phyloP scores from a whole-genome alignment of 2,888 invertebrate genomes.

The Erpobdella octoculata region DNA sequence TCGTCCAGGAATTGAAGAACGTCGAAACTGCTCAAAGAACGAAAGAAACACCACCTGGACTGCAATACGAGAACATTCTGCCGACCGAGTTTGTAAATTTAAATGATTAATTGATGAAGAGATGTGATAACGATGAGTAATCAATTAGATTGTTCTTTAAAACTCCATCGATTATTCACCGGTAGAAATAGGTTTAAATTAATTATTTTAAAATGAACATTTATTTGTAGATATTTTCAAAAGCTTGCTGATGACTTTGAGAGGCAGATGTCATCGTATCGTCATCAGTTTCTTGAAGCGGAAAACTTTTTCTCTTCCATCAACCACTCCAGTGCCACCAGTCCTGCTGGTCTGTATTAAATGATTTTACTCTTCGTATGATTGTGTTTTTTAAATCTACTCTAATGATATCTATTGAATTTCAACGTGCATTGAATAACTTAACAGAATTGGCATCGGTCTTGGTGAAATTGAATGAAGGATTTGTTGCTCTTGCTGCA shows the following conservation, averaged over 20 bases:
- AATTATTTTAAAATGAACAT: too few relatives aligned
- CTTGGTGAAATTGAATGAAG: constrained; percentile 74
- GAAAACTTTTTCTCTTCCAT: constrained; percentile 66
- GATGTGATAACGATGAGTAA: too few relatives aligned
- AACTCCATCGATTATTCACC: too few relatives aligned
- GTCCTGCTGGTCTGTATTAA: constrained; percentile 60
- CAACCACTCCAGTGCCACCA: constrained; percentile 61
- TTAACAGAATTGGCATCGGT: constrained; percentile 69
- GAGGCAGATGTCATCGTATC: constrained; percentile 61
- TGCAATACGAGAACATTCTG: constrained; percentile 69
- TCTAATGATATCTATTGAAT: not conserved
- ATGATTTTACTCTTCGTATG: not conserved
- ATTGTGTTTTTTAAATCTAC: not conserved
- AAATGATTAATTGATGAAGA: not conserved
- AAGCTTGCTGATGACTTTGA: constrained; percentile 66
- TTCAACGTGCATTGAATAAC: constrained; percentile 38
- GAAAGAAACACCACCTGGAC: constrained; percentile 63
- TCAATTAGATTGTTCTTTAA: too few relatives aligned
- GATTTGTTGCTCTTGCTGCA: constrained; percentile 77
- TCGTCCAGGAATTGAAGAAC: constrained; percentile 58
- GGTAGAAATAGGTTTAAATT: too few relatives aligned
- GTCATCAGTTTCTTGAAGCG: constrained; percentile 66
- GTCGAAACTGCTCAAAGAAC: constrained; percentile 72
- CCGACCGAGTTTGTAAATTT: constrained; percentile 59
- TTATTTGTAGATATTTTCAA: constrained; percentile 43